Evolutionary conservation across 1,140 invertebrate genomes (phyloP), one percentile per base, ranked within the genome.

Genomic region (Magallana gigas): DNA sequence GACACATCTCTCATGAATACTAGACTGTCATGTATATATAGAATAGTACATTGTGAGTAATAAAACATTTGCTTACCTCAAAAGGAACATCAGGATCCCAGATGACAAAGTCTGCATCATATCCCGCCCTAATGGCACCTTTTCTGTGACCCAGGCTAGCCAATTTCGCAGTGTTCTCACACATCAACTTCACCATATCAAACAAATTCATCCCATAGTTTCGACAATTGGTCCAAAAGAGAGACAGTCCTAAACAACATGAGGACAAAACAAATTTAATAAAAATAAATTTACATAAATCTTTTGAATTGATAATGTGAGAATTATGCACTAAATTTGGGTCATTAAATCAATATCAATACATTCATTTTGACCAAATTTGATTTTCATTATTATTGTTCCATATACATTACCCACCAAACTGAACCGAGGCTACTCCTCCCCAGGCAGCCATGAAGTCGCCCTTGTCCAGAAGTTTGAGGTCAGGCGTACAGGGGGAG

Each of bases 371-470:
- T 80, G 89, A 62, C 23, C 5, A 76, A 57, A 87, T 62, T 56
- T 56, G n/a, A 57, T 57, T 36, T 60, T 62, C 64, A 68, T 48
- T 48, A 23, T 48, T 48, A 48, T 48, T 0, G 3, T 48, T 48
- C 36, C 36, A 48, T 48, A 48, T 48, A 48, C 23, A 0, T 6
- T 76, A 76, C 91, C 86, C 94, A 96, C 96, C 96, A 92, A 97
- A 96, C 93, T 97, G 97, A 57, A 97, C 92, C 0, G 96, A 97
- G 4, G 96, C 96, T 87, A 97, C 97, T 81, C 97, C 97, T 83
- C 96, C 96, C 96, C 97, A 97, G 81, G 97, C 96, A 90, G 95
- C 95, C 86, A 97, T 92, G 91, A 97, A 97, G 91, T 97, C 95
- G 29, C 95, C 96, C 12, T 95, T 94, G 14, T 92, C 92, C 88